These are phyloP conservation scores for Sesia apiformis DNA, from an alignment of 2,888 invertebrate species.

Conservation along the genomic window DNA sequence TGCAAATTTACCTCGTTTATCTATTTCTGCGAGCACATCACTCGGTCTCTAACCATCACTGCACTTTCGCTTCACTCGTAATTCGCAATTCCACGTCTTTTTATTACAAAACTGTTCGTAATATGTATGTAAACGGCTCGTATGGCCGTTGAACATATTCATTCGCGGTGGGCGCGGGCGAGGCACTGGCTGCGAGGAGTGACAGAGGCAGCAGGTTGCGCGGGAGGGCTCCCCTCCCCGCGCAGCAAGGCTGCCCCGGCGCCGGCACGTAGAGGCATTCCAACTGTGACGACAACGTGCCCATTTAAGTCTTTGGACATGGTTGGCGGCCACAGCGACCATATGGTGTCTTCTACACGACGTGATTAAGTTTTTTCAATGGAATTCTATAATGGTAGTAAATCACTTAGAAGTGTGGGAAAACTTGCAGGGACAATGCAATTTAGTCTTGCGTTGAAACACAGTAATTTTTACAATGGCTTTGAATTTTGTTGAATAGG, in stretches of 20 bases:
- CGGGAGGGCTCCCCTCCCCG: conserved; percentile 27
- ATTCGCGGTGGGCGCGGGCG: conserved; percentile 44
- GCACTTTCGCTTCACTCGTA: conserved; percentile 29
- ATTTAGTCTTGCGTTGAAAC: too few species aligned
- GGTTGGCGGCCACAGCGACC: conserved; percentile 61
- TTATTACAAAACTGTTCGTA: conserved; percentile 6
- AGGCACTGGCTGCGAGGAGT: conserved; percentile 45
- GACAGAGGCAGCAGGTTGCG: conserved; percentile 59
- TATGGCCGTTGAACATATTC: conserved; percentile 22
- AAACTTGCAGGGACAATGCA: conserved; percentile 8
- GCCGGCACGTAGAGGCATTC: conserved; percentile 49
- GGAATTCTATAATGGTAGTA: conserved; percentile 45
- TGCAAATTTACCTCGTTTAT: conserved; percentile 31
- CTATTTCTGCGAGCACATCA: conserved; percentile 35
- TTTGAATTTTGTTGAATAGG: too few species aligned
- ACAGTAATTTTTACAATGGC: too few species aligned
- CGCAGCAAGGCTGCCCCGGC: conserved; percentile 44
- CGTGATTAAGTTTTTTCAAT: conserved; percentile 48
- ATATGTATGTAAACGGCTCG: conserved; percentile 14
- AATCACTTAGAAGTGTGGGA: conserved; percentile 44
- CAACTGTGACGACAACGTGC: conserved; percentile 68
- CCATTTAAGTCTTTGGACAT: conserved; percentile 72
- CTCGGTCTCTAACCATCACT: conserved; percentile 34
- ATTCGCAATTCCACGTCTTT: conserved; percentile 17
- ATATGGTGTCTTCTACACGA: conserved; percentile 58